Base-by-base conservation (phyloP, 2,888 invertebrate species). In the Helobdella robusta region DNA sequence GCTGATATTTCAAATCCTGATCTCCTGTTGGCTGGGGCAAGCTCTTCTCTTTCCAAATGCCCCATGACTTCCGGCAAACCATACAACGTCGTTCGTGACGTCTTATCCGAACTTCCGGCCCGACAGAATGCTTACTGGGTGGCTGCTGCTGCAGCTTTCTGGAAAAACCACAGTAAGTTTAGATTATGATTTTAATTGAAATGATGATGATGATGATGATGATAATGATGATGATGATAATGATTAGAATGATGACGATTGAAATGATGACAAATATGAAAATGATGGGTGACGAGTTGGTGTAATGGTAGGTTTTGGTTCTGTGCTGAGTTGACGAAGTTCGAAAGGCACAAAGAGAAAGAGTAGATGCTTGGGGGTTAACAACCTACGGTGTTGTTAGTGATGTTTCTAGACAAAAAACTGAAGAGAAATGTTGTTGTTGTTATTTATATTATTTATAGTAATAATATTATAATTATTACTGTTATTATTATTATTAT, bases 141-240 rank as follows among this genome's bases (percentile, higher is more conserved):
- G 2, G 54, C 54, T 25, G 25, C 61, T 25, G 59, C 59, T 11
- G 59, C 59, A 11, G 61, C 61, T 23, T 25, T 61, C 6, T 61
- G 61, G 61, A 61, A 61, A 25, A 61, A 61, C 30, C 61, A 61
- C 23, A 48, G 61, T 61, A n/a, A 58, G 52, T 20, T 52, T 20
- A 20, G 2, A 23, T 18, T n/a, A 15, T 40, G 11, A 40, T 40
- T 40, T 15, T 15, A 40, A 40, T 18, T 40, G 11, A 40, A 15
- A 40, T 40, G 8, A 15, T 15, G 8, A 15, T 40, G 15, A 15
- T 18, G 15, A 8, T 40, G 40, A 40, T 15, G 8, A 8, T 40
- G 15, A 40, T 15, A 40, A 40, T 15, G 8, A 40, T 15, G 15
- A 40, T 40, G 50, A 25, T 50, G 50, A 4, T 50, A 4, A 4